A percentile compares a stretch with the other conserved stretches of the same genome.
phyloP scores from a whole-genome alignment of 1,140 invertebrate species.

The Maconellicoccus hirsutus region DNA sequence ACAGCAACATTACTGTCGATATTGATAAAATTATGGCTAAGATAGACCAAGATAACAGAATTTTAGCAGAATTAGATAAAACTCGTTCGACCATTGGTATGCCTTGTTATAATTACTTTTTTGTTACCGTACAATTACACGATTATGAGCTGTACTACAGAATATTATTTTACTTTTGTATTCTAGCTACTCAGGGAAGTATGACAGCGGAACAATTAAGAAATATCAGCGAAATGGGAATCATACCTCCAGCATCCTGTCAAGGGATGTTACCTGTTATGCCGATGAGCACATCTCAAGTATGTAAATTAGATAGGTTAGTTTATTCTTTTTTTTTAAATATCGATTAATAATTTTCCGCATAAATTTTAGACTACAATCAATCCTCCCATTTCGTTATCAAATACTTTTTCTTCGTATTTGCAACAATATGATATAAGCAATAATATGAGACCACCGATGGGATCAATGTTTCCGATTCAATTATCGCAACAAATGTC shows the following conservation, averaged over 20 bases:
- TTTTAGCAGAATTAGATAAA: conserved; percentile 80
- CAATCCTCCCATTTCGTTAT: background rate
- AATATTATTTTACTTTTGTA: background rate
- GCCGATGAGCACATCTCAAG: conserved; percentile 6
- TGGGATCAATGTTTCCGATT: background rate
- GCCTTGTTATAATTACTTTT: background rate
- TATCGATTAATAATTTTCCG: no score
- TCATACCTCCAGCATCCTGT: background rate
- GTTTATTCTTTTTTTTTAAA: no score
- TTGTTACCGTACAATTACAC: background rate
- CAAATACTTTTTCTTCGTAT: conserved; percentile 11
- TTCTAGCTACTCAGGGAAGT: conserved; percentile 11
- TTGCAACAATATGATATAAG: conserved; percentile 1
- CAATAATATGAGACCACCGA: conserved; percentile 1
- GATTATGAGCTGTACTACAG: background rate
- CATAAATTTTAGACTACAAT: conserved; percentile 1
- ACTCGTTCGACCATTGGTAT: conserved; percentile 45
- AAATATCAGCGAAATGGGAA: conserved; percentile 11
- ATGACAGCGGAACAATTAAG: conserved; percentile 7
- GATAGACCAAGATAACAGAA: conserved; percentile 75
- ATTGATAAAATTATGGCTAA: conserved; percentile 90
- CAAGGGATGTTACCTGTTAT: background rate
- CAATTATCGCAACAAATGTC: background rate
- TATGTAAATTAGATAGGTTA: background rate
- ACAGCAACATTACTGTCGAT: conserved; percentile 38